A percentile compares a stretch with the other conserved stretches of the same genome.
Evolutionary conservation across 2,888 invertebrate genomes (phyloP).

Genomic region (Alcis repandata): DNA sequence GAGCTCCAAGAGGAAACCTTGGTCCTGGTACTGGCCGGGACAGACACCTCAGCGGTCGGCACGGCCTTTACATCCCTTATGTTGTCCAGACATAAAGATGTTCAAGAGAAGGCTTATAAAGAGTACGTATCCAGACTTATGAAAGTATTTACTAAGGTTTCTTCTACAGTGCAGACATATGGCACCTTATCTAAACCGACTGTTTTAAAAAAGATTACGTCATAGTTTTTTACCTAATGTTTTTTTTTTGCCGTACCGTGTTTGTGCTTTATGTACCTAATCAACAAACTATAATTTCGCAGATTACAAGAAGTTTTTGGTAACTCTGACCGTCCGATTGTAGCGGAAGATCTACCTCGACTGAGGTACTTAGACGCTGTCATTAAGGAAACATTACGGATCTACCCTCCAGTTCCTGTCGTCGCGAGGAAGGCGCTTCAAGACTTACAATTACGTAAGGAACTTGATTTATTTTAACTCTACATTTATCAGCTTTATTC

Average conservation of each 20-base stretch:
- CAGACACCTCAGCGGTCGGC: constrained; percentile 56
- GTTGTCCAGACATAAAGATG: constrained; percentile 54
- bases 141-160: too few species aligned
- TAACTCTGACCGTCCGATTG: constrained; percentile 42
- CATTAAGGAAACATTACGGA: constrained; percentile 53
- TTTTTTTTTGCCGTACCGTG: too few species aligned
- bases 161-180: too few species aligned
- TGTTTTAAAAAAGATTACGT: too few species aligned
- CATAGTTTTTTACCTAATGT: too few species aligned
- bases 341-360: constrained; percentile 47
- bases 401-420: constrained; percentile 57
- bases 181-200: too few species aligned
- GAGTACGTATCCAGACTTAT: constrained; percentile 52
- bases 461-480: not conserved
- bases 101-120: constrained; percentile 59
- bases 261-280: too few species aligned
- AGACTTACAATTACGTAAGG: constrained; percentile 51
- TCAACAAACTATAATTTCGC: constrained; percentile 12
- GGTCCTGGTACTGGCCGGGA: constrained; percentile 52
- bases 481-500: not conserved
- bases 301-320: constrained; percentile 51
- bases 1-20: constrained; percentile 56
- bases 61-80: constrained; percentile 51
- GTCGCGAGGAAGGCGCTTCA: constrained; percentile 51
- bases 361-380: constrained; percentile 57